These are phyloP conservation scores for Cantharis lateralis DNA, from an alignment of 2,888 invertebrate genomes.

Conservation along the genomic window DNA sequence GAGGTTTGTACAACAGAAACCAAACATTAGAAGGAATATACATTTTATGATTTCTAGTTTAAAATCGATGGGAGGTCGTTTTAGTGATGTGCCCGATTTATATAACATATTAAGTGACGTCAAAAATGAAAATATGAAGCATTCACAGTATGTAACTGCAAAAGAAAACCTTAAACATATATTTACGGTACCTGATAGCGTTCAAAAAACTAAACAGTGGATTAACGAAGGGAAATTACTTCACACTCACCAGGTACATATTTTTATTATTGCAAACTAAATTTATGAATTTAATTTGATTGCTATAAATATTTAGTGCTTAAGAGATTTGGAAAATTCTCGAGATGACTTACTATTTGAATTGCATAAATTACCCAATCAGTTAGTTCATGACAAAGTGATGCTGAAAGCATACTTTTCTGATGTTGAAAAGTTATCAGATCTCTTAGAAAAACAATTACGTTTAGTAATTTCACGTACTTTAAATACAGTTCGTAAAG, in stretches of 20 bases:
- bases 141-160: conserved; percentile 97
- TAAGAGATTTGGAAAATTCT: conserved; percentile 95
- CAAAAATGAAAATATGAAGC: conserved; percentile 89
- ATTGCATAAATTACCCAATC: conserved; percentile 89
- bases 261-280: neutral
- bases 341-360: conserved; percentile 95
- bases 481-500: conserved; percentile 91
- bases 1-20: conserved; percentile 54
- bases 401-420: conserved; percentile 95
- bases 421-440: conserved; percentile 90
- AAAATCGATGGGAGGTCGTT: conserved; percentile 74
- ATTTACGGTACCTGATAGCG: conserved; percentile 95
- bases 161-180: conserved; percentile 98
- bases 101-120: conserved; percentile 83
- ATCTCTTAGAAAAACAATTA: conserved; percentile 87
- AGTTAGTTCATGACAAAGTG: conserved; percentile 86
- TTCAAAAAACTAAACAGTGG: conserved; percentile 90
- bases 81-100: conserved; percentile 78
- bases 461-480: conserved; percentile 87
- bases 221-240: conserved; percentile 94
- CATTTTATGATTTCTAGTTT: conserved; percentile 60
- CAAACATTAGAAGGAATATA: too few species aligned
- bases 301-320: conserved; percentile 62
- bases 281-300: neutral
- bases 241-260: conserved; percentile 83